phyloP scores from a whole-genome alignment of 2,888 invertebrate species.

The Encarsia formosa region DNA sequence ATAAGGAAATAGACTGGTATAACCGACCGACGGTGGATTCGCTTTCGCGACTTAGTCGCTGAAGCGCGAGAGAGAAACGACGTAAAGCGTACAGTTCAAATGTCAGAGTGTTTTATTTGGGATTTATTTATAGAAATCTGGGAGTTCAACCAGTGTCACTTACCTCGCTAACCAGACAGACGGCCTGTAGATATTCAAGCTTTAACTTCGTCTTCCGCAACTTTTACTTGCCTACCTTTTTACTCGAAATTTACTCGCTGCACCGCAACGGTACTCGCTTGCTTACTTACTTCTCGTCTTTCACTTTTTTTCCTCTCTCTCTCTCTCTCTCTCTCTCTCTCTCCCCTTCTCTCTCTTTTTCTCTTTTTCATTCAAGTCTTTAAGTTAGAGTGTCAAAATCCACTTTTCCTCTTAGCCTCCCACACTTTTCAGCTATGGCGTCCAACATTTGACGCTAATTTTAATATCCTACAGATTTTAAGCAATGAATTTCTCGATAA shows the following conservation, averaged over 20 bases:
- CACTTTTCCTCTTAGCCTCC: too few species aligned
- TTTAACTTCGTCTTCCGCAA: too few species aligned
- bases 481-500: too few species aligned
- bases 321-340: not conserved
- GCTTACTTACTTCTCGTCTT: not conserved
- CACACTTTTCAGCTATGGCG: too few species aligned
- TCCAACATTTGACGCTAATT: too few species aligned
- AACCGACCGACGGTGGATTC: constrained; percentile 6
- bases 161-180: constrained; percentile 35
- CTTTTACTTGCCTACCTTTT: constrained; percentile 1
- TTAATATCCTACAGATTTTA: too few species aligned
- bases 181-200: constrained; percentile 2
- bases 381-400: too few species aligned
- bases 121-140: constrained; percentile 49
- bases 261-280: not conserved
- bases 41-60: constrained; percentile 4
- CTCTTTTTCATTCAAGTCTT: too few species aligned
- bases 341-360: not conserved
- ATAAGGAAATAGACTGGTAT: too few species aligned
- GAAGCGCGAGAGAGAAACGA: constrained; percentile 6
- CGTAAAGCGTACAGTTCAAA: constrained; percentile 34
- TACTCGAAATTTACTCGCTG: constrained; percentile 5
- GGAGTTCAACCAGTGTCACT: constrained; percentile 50
- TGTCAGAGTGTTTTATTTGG: constrained; percentile 48
- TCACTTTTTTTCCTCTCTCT: not conserved